Percentiles rank a stretch among this genome's conserved stretches.
Evolutionary conservation across 2,797 vertebrate genomes (phyloP).

Genomic region (Sternotherus odoratus): DNA sequence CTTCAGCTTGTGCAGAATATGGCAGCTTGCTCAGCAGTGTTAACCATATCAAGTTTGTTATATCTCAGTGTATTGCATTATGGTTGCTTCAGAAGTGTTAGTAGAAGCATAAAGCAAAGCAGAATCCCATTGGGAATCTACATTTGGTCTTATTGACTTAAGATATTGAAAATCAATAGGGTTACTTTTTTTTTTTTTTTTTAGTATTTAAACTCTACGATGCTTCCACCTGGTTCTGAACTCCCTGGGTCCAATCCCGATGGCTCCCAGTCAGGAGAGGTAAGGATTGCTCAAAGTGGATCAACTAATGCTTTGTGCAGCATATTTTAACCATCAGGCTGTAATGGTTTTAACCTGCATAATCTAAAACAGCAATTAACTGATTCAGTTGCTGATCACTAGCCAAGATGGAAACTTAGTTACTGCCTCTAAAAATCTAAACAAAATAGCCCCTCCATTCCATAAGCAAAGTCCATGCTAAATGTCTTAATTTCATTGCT

Average conservation of each 20-base stretch:
- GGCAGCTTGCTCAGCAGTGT: fast-evolving
- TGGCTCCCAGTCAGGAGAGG: conserved; percentile 89
- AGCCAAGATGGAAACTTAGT: neutral
- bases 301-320: neutral
- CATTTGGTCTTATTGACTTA: neutral
- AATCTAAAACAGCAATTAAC: neutral
- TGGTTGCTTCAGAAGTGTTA: neutral
- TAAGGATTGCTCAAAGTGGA: conserved; percentile 69
- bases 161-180: neutral
- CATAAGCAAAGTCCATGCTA: neutral
- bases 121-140: neutral
- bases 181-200: neutral
- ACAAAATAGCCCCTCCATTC: neutral
- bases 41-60: fast-evolving
- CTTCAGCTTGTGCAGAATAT: neutral
- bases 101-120: neutral
- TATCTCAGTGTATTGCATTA: fast-evolving
- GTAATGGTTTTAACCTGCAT: neutral
- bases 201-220: conserved; percentile 81
- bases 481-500: neutral
- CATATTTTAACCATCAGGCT: neutral
- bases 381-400: neutral
- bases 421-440: neutral
- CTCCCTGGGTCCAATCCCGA: conserved; percentile 79
- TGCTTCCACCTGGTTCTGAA: conserved; percentile 85